phyloP scores from a whole-genome alignment of 2,797 vertebrate genomes.

The Peromyscus aztecus region DNA sequence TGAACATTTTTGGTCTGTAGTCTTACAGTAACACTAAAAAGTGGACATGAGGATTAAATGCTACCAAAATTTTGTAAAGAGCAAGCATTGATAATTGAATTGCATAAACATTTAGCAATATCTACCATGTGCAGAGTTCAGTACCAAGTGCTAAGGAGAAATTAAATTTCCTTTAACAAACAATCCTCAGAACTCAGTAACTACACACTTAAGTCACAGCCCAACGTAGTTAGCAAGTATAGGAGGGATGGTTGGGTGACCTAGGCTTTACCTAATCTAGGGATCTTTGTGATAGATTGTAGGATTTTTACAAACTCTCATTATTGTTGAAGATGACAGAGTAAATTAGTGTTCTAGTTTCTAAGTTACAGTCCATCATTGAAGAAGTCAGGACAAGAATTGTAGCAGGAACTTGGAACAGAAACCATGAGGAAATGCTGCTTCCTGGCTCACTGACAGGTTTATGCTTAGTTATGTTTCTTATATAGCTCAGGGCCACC shows the following conservation, averaged over 20 bases:
- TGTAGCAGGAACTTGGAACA: background rate
- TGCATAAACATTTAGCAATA: slow-evolving; percentile 50
- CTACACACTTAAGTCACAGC: slow-evolving; percentile 30
- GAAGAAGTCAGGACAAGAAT: background rate
- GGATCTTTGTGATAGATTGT: background rate
- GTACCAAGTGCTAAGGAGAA: slow-evolving; percentile 12
- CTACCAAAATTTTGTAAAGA: slow-evolving; percentile 34
- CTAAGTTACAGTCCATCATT: background rate
- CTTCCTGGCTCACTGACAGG: background rate
- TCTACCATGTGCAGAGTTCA: background rate
- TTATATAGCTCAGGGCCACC: background rate
- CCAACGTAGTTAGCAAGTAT: slow-evolving; percentile 18
- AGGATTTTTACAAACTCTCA: slow-evolving; percentile 29
- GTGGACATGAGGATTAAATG: background rate
- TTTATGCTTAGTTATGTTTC: background rate
- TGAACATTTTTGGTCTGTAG: slow-evolving; percentile 1
- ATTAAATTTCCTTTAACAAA: slow-evolving; percentile 61
- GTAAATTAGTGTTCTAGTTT: slow-evolving; percentile 19
- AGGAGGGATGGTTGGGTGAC: background rate
- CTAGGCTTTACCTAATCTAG: slow-evolving; percentile 20
- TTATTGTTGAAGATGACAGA: background rate
- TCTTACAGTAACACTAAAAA: slow-evolving; percentile 54
- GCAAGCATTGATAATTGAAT: slow-evolving; percentile 26
- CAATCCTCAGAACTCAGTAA: slow-evolving; percentile 47
- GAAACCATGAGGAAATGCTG: background rate